Evolutionary conservation across 2,113 vertebrate species (phyloP), one percentile per base, ranked within the genome.

Genomic region (Xyliphius kryptos): DNA sequence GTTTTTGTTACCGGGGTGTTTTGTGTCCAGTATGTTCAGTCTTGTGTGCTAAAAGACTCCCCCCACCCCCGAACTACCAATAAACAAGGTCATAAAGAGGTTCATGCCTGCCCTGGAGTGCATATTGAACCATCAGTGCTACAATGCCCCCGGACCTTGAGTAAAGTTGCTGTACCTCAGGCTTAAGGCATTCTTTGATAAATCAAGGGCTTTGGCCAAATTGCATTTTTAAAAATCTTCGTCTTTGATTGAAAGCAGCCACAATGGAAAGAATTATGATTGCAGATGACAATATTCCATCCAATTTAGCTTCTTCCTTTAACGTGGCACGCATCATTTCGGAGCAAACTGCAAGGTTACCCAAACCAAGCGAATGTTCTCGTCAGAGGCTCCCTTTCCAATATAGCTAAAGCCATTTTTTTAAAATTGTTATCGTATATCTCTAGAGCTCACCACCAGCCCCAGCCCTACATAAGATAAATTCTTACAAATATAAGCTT

Each of bases 191-290:
- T 57, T 68, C 63, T 78, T 78, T 78, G 59, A 75, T 58, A 73
- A 78, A 75, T 75, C 70, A 75, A 73, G 76, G 73, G 70, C 73
- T 71, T 69, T 37, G 50, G 61, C 70, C 65, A 75, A 77, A 77
- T 77, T 77, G 64, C 54, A 77, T 74, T 75, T 75, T 75, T 67
- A 63, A 62, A 53, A 62, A 53, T 56, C 65, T 69, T 67, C 55
- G 49, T 69, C 61, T 62, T 63, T 71, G 53, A 61, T 66, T 20
- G 61, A 70, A 14, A 61, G 54, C 46, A 66, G 21, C 32, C 47
- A 69, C 43, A 76, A 73, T 69, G 41, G 68, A 58, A 53, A 65
- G 47, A 73, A 67, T 63, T 67, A 77, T 61, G 66, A 71, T 63
- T 71, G 67, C 66, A 55, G 48, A 61, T 69, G 66, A 74, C 63